phyloP scores from a whole-genome alignment of 2,113 vertebrate species.

The Brienomyrus brachyistius region DNA sequence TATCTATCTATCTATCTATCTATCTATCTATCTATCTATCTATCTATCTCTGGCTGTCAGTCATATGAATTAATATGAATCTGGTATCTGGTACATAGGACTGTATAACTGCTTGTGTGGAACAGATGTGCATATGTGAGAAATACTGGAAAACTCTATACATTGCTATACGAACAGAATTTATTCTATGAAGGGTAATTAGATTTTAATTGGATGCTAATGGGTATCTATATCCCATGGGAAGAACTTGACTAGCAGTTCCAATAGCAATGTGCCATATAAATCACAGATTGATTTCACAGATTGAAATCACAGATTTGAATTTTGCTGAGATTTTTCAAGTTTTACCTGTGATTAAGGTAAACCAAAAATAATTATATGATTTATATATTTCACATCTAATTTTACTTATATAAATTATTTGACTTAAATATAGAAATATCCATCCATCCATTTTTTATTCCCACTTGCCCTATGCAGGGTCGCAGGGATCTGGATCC shows the following conservation, averaged over 20 bases:
- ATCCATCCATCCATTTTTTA: too few species aligned
- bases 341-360: background rate
- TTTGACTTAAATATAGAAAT: too few species aligned
- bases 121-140: too few species aligned
- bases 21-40: too few species aligned
- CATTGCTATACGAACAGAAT: slow-evolving; percentile 49
- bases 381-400: too few species aligned
- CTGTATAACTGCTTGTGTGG: background rate
- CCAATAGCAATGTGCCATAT: background rate
- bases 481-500: too few species aligned
- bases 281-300: background rate
- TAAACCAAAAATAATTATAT: too few species aligned
- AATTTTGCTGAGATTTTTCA: too few species aligned
- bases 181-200: slow-evolving; percentile 61
- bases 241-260: slow-evolving; percentile 57
- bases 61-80: background rate
- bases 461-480: too few species aligned
- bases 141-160: background rate
- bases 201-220: slow-evolving; percentile 70
- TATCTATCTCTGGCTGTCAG: background rate
- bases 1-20: background rate
- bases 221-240: slow-evolving; percentile 62
- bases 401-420: too few species aligned
- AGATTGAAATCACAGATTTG: too few species aligned
- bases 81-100: background rate